Evolutionary conservation across 2,113 vertebrate genomes (phyloP).

Genomic region (Thalassarche chlororhynchos): DNA sequence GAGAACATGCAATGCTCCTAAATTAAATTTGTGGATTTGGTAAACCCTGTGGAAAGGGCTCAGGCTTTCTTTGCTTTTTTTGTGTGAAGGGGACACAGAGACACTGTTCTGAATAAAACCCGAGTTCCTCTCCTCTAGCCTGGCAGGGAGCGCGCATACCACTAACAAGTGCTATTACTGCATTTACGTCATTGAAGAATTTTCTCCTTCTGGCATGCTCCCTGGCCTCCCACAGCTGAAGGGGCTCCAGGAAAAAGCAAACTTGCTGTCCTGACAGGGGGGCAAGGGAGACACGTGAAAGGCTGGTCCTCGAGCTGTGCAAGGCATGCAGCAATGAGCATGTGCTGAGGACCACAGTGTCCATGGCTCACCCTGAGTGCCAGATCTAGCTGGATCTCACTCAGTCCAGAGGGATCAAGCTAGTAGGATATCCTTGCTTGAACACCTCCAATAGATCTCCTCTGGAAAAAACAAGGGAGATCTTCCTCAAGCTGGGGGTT

Average conservation of each 20-base stretch:
- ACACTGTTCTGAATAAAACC: not conserved
- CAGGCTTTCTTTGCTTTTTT: not conserved
- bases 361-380: accelerated
- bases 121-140: constrained; percentile 17
- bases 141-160: constrained; percentile 59
- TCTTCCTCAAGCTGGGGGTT: not conserved
- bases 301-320: not conserved
- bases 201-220: constrained; percentile 60
- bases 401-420: not conserved
- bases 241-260: constrained; percentile 54
- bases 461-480: not conserved
- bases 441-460: not conserved
- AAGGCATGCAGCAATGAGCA: accelerated
- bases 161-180: constrained; percentile 21
- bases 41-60: not conserved
- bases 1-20: not conserved
- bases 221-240: constrained; percentile 34
- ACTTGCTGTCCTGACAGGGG: not conserved
- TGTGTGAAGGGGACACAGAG: not conserved
- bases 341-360: not conserved
- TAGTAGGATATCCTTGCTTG: not conserved
- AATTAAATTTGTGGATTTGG: constrained; percentile 44
- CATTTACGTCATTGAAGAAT: constrained; percentile 61
- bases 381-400: not conserved
- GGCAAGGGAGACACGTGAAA: not conserved